Base-by-base conservation (phyloP, 2,797 vertebrate genomes). In the Scleropages formosus region DNA sequence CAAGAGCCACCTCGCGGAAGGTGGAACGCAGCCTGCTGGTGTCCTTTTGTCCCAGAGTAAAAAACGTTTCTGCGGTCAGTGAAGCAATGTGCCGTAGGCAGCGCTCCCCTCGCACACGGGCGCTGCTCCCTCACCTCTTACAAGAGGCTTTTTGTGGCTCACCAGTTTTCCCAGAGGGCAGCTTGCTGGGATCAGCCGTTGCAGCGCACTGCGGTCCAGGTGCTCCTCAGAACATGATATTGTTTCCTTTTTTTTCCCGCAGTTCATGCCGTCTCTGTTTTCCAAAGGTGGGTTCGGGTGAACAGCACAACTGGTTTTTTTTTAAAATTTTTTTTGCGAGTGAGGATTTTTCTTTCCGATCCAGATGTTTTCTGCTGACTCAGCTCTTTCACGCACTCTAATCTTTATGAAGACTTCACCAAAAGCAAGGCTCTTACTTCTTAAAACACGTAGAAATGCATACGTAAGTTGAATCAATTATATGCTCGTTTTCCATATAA, bases 21-120 rank as follows among this genome's bases (percentile, higher is more conserved):
- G 80, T 60, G 75, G 75, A 78, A 80, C 85, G 88, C 78, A 87
- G 83, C 67, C 66, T 80, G 31, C 85, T 83, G 84, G 78, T 84
- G 82, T 87, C 84, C 73, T 72, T 47, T 75, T 72, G 75, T 78
- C 72, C 79, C 10, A 3, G 58, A 77, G 80, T 4, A 26, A 75
- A 75, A 72, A 15, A 74, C 22, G 24, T 75, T 61, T 66, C 16
- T 13, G 68, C 26, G 46, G 26, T 73, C 44, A 24, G 59, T 56
- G 72, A 78, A 72, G 66, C 59, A 26, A 64, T 12, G 49, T 53
- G 79, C 73, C n/a, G 58, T 77, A 74, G 58, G 80, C 79, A 62
- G 77, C 80, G 78, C 47, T 22, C 78, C 18, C 73, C 76, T 75
- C 79, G 44, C 80, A 73, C 86, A 85, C 83, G 84, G 81, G 82